Conservation (phyloP, 2,113 vertebrate genomes). For the Sakesphorus luctuosus region DNA sequence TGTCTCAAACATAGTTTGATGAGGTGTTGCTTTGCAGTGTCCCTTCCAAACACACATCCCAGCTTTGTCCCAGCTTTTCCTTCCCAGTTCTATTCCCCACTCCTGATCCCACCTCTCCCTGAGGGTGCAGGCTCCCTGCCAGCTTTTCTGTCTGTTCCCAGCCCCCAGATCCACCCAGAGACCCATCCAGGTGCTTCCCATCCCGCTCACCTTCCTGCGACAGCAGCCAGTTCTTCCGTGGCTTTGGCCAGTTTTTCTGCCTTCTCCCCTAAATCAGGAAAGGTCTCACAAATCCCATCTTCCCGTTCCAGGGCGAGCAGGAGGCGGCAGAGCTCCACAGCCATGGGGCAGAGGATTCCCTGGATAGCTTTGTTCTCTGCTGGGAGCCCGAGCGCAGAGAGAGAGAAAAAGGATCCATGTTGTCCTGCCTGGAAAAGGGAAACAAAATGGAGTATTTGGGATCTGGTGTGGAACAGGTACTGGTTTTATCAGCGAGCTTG, state of each 20-base stretch:
- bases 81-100: background rate
- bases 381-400: background rate
- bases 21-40: background rate
- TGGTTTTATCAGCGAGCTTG: rapidly evolving
- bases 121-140: background rate
- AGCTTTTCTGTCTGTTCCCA: background rate
- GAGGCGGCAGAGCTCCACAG: background rate
- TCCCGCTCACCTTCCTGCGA: background rate
- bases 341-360: slow-evolving; percentile 41
- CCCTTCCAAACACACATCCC: background rate
- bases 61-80: background rate
- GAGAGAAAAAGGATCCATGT: background rate
- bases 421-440: background rate
- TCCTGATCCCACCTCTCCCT: background rate
- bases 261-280: background rate
- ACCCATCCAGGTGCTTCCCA: background rate
- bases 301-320: background rate
- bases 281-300: background rate
- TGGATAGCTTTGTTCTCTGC: background rate
- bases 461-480: rapidly evolving
- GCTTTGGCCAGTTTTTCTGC: background rate
- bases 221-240: background rate
- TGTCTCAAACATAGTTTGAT: background rate
- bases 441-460: background rate
- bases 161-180: rapidly evolving